Evolutionary conservation across 2,888 invertebrate species (phyloP).

Genomic region (Orthosia cruda): DNA sequence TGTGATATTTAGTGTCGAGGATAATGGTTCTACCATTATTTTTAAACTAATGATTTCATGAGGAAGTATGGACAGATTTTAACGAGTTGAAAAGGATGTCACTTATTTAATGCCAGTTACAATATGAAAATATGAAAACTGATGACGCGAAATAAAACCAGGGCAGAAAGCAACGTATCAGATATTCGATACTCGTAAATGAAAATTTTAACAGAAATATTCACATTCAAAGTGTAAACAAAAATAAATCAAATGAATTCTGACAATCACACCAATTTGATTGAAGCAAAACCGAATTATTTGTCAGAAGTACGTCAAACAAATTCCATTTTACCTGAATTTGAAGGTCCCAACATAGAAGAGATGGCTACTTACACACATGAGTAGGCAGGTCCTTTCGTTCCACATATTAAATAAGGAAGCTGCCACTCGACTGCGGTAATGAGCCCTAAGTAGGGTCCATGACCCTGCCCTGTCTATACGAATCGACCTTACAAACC

Average conservation of each 20-base stretch:
- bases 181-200: background rate
- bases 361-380: slow-evolving; percentile 58
- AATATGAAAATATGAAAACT: background rate
- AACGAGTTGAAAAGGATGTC: background rate
- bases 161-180: background rate
- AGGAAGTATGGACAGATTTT: slow-evolving; percentile 10
- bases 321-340: slow-evolving; percentile 63
- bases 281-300: slow-evolving; percentile 23
- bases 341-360: slow-evolving; percentile 51
- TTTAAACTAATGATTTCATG: slow-evolving; percentile 29
- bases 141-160: background rate
- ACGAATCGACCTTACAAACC: slow-evolving; percentile 56
- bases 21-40: slow-evolving; percentile 13
- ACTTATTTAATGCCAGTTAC: background rate
- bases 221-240: background rate
- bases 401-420: slow-evolving; percentile 71
- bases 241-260: background rate
- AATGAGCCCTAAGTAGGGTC: slow-evolving; percentile 70
- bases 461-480: slow-evolving; percentile 56
- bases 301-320: slow-evolving; percentile 53
- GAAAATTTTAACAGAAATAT: background rate
- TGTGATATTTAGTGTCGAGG: slow-evolving; percentile 20
- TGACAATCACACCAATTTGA: slow-evolving; percentile 5
- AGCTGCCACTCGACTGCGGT: slow-evolving; percentile 63
- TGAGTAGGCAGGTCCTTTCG: slow-evolving; percentile 66